A percentile compares a stretch with the other conserved stretches of the same genome.
Evolutionary conservation across 2,888 invertebrate genomes (phyloP).

Genomic region (Agriopis marginaria): DNA sequence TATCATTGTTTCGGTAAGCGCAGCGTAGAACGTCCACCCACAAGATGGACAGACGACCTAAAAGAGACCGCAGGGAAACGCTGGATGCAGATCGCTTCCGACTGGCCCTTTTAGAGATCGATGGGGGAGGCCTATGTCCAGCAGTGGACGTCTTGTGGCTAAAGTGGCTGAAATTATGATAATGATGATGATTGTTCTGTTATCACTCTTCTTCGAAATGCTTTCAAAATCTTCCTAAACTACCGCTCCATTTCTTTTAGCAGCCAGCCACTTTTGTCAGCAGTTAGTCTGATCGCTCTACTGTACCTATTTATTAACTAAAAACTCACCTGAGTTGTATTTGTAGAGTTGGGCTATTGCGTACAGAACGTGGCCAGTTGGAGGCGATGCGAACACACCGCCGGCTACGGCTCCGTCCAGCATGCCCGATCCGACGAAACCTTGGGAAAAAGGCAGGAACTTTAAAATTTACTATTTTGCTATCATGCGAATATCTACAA

Average conservation of each 20-base stretch:
- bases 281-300: no score
- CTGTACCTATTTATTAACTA: not conserved
- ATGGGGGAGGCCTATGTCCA: no score
- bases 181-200: no score
- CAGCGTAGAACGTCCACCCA: no score
- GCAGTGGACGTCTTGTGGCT: no score
- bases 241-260: no score
- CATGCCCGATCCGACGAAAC: slow-evolving; percentile 93
- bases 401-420: slow-evolving; percentile 92
- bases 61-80: no score
- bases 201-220: not conserved
- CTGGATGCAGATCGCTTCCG: no score
- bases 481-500: not conserved
- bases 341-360: slow-evolving; percentile 87
- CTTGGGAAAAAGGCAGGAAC: slow-evolving; percentile 64
- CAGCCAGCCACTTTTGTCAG: no score
- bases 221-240: not conserved
- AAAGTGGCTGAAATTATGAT: no score
- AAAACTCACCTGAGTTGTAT: slow-evolving; percentile 84
- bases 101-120: no score
- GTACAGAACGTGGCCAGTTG: slow-evolving; percentile 88
- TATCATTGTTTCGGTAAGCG: not conserved
- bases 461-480: not conserved
- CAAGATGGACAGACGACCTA: no score
- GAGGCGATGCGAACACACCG: slow-evolving; percentile 92